Evolutionary conservation across 1,140 invertebrate species (phyloP).

Genomic region (Aphelinus certus): DNA sequence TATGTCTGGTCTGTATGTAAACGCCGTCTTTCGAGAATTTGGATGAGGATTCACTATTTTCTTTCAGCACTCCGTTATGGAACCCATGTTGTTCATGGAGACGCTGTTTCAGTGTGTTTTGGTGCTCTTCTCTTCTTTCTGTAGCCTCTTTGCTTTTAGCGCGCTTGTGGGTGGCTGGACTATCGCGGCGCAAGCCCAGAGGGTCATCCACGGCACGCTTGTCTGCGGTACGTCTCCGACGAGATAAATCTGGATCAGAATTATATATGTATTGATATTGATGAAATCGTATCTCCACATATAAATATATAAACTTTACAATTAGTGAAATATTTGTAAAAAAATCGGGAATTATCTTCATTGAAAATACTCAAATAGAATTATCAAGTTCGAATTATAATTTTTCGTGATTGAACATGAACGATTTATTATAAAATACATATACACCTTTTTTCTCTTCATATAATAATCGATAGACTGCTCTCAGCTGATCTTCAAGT

Average conservation of each 20-base stretch:
- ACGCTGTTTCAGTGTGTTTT: constrained; percentile 26
- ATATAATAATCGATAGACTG: constrained; percentile 42
- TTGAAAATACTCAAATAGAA: too few relatives aligned
- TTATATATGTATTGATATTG: too few relatives aligned
- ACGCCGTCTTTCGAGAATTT: constrained; percentile 48
- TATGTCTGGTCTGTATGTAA: constrained; percentile 27
- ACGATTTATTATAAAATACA: too few relatives aligned
- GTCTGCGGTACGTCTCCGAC: constrained; percentile 17
- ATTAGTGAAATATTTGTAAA: too few relatives aligned
- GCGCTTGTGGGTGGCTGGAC: constrained; percentile 3
- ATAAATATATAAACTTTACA: too few relatives aligned
- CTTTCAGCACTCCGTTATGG: background rate
- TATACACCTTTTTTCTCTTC: constrained; percentile 34
- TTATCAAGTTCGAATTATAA: too few relatives aligned
- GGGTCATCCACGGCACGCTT: background rate
- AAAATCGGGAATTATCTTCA: too few relatives aligned
- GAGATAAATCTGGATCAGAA: background rate
- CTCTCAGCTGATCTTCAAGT: constrained; percentile 43
- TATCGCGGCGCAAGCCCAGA: constrained; percentile 3
- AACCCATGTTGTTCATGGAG: background rate
- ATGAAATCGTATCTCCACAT: too few relatives aligned
- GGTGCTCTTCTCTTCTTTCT: constrained; percentile 29
- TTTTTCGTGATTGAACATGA: too few relatives aligned
- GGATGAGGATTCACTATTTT: constrained; percentile 1
- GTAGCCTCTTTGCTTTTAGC: constrained; percentile 12